These are phyloP conservation scores for Argyresthia goedartella DNA, from an alignment of 2,888 invertebrate species.

Conservation along the genomic window DNA sequence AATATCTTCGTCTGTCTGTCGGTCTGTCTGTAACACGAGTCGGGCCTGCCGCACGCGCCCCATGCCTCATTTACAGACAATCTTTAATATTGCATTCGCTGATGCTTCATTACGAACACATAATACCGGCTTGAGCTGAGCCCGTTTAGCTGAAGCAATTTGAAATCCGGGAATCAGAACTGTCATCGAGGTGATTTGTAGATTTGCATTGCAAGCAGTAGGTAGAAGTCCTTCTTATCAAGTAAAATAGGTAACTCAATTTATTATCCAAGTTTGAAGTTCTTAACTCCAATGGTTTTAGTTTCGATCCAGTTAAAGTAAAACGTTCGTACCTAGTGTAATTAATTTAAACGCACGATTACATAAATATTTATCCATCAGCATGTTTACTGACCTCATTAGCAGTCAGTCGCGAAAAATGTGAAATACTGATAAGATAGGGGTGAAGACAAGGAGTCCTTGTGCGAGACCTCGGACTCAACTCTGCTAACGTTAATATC, in stretches of 20 bases:
- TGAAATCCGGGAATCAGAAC: background rate
- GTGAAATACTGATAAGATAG: constrained; percentile 58
- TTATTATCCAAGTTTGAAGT: too few species aligned
- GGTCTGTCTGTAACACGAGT: constrained; percentile 37
- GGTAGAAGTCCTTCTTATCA: too few species aligned
- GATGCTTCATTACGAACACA: constrained; percentile 60
- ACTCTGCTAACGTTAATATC: too few species aligned
- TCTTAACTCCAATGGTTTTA: too few species aligned
- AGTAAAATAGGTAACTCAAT: too few species aligned
- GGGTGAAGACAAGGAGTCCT: constrained; percentile 46
- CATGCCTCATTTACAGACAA: constrained; percentile 58
- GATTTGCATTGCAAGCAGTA: too few species aligned
- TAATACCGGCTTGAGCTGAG: constrained; percentile 23
- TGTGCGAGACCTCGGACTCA: constrained; percentile 18
- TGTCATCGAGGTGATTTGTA: constrained; percentile 1
- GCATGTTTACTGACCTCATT: constrained; percentile 48
- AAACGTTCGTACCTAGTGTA: background rate
- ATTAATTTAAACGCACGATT: constrained; percentile 24
- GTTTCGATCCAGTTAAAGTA: background rate
- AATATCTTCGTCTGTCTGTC: constrained; percentile 16
- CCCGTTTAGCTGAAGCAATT: background rate
- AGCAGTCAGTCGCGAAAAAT: constrained; percentile 54
- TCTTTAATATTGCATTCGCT: constrained; percentile 54
- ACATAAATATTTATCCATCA: background rate
- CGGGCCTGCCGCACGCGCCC: constrained; percentile 49